A percentile compares a stretch with the other conserved stretches of the same genome.
phyloP scores from a whole-genome alignment of 2,113 vertebrate genomes.

The Microcebus jonahi region DNA sequence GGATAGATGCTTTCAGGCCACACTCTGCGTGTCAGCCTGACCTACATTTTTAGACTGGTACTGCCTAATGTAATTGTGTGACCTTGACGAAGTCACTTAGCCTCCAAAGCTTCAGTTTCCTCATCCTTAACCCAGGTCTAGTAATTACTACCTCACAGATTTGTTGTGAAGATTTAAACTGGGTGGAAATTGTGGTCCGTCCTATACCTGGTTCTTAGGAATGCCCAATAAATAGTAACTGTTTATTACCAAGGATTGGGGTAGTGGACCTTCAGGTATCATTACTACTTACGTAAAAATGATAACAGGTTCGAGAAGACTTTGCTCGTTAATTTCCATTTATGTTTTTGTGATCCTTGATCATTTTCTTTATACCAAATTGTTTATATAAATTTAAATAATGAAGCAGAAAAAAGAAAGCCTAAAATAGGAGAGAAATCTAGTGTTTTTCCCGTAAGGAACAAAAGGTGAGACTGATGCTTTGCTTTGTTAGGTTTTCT shows the following conservation, averaged over 20 bases:
- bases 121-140: not conserved
- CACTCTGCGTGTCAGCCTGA: rapidly evolving
- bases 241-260: not conserved
- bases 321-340: not conserved
- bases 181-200: not conserved
- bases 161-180: not conserved
- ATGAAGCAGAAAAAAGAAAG: not conserved
- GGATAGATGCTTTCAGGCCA: not conserved
- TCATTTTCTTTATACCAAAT: not conserved
- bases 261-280: not conserved
- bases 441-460: not conserved
- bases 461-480: not conserved
- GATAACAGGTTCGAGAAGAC: not conserved
- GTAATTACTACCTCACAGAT: not conserved
- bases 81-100: not conserved
- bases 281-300: not conserved
- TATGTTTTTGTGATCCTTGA: not conserved
- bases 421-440: not conserved
- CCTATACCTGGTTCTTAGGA: not conserved
- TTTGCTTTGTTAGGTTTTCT: not conserved
- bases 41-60: not conserved
- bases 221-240: not conserved
- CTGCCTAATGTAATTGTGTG: rapidly evolving
- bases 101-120: not conserved
- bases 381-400: not conserved